phyloP scores from a whole-genome alignment of 2,113 vertebrate species.

The Megaceryle maxima region DNA sequence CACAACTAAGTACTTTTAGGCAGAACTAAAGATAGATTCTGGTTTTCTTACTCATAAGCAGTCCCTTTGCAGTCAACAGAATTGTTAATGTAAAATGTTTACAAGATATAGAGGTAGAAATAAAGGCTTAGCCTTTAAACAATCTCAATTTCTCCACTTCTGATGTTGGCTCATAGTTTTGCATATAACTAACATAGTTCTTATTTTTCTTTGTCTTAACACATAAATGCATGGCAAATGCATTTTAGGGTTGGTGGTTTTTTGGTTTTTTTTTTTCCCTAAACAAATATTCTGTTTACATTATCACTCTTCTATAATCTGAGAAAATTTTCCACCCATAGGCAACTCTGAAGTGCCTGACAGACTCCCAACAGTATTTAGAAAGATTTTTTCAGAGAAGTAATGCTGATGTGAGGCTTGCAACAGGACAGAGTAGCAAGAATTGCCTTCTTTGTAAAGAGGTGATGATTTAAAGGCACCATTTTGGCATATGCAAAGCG shows the following conservation, averaged over 20 bases:
- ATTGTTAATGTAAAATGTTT: neutral
- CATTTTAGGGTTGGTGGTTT: neutral
- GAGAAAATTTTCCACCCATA: neutral
- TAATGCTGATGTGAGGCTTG: neutral
- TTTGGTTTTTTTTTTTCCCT: neutral
- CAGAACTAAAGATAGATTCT: neutral
- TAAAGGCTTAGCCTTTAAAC: neutral
- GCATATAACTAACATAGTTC: neutral
- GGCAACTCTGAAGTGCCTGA: neutral
- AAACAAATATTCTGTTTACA: neutral
- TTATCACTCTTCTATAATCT: neutral
- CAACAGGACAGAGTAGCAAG: neutral
- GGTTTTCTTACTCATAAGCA: neutral
- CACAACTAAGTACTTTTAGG: neutral
- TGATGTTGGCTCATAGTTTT: neutral
- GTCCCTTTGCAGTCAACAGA: neutral
- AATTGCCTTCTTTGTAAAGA: neutral
- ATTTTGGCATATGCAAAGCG: neutral
- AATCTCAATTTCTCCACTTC: neutral
- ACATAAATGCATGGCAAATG: neutral
- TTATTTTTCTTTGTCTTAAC: neutral
- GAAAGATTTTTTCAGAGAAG: neutral
- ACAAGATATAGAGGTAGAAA: neutral
- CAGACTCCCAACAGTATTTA: neutral
- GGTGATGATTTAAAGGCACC: slow-evolving; percentile 12